phyloP scores from a whole-genome alignment of 2,797 vertebrate species.

The Poeciliopsis paucimaculata region DNA sequence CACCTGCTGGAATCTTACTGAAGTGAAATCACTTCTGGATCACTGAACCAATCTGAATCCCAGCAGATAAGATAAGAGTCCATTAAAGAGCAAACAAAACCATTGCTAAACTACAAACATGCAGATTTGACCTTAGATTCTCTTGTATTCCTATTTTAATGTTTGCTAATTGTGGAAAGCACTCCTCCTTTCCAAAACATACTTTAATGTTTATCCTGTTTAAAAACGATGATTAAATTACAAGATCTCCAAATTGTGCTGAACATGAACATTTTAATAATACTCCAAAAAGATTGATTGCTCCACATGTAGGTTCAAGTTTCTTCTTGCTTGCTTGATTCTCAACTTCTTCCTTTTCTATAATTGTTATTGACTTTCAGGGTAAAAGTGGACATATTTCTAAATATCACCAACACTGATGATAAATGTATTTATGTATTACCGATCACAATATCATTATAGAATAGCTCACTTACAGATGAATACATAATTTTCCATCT shows the following conservation, averaged over 20 bases:
- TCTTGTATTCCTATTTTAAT: neutral
- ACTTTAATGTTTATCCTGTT: neutral
- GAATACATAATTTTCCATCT: neutral
- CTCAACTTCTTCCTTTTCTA: neutral
- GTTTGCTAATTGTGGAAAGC: neutral
- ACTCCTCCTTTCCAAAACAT: neutral
- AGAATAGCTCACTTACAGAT: neutral
- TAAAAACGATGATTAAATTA: neutral
- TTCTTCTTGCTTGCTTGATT: neutral
- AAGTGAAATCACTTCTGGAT: slow-evolving; percentile 45
- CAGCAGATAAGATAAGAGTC: slow-evolving; percentile 62
- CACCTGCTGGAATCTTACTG: slow-evolving; percentile 56
- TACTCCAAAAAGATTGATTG: neutral
- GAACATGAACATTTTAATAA: neutral
- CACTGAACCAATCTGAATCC: slow-evolving; percentile 33
- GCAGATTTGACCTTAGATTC: slow-evolving; percentile 3
- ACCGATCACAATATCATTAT: neutral
- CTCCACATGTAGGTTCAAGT: neutral
- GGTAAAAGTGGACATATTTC: neutral
- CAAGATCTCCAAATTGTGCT: neutral
- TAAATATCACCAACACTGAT: slow-evolving; percentile 2
- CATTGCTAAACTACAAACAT: slow-evolving; percentile 12
- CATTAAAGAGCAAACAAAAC: slow-evolving; percentile 13
- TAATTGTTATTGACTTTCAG: neutral
- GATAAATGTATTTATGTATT: neutral